Conservation (phyloP, 2,113 vertebrate species). For the Ursus arctos region DNA sequence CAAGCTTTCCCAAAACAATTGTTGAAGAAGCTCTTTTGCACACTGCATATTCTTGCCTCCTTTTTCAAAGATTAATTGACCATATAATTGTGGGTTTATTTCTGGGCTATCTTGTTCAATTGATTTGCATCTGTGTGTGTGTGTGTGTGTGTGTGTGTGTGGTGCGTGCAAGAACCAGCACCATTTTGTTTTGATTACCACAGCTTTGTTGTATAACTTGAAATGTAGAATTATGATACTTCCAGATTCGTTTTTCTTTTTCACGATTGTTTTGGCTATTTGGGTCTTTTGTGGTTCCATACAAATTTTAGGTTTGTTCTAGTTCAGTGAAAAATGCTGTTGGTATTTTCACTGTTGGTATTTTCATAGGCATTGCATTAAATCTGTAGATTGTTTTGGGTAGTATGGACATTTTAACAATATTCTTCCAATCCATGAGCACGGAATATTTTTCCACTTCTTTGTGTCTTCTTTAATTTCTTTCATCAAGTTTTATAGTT, state of each 20-base stretch:
- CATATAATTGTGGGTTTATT: neutral
- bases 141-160: neutral
- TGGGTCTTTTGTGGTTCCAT: neutral
- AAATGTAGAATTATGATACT: neutral
- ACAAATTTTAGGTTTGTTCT: neutral
- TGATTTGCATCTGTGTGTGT: neutral
- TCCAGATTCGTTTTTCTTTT: neutral
- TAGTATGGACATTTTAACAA: neutral
- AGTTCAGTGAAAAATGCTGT: neutral
- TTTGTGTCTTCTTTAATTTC: neutral
- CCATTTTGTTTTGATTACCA: neutral
- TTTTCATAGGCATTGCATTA: neutral
- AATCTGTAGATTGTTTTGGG: neutral
- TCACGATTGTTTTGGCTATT: neutral
- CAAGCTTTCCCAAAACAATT: neutral
- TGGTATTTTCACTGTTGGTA: neutral
- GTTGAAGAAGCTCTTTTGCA: neutral
- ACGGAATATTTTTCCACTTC: neutral
- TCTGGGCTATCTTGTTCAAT: neutral
- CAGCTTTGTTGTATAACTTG: neutral
- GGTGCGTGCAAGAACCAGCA: neutral
- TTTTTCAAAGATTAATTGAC: neutral
- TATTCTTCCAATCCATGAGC: neutral
- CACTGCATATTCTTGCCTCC: neutral
- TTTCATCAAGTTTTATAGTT: neutral